Evolutionary conservation across 2,888 invertebrate genomes (phyloP).

Genomic region (Apotomis betuletana): DNA sequence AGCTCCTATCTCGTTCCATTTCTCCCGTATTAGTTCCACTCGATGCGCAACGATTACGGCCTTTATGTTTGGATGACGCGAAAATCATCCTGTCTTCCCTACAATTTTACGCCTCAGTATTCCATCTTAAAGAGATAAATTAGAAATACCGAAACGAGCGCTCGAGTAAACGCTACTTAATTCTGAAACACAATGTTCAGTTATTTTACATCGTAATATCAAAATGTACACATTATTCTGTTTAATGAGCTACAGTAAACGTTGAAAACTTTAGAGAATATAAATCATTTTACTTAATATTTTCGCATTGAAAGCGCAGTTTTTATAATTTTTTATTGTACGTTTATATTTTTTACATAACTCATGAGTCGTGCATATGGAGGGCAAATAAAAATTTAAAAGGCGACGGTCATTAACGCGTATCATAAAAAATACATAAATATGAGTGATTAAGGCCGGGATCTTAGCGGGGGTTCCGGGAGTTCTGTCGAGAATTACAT

Average conservation of each 20-base stretch:
- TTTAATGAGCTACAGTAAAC: conserved; percentile 18
- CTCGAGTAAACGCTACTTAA: conserved; percentile 43
- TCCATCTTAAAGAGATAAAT: conserved; percentile 68
- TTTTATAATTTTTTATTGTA: conserved; percentile 49
- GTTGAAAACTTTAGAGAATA: conserved; percentile 8
- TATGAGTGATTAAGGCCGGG: conserved; percentile 75
- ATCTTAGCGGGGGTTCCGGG: conserved; percentile 65
- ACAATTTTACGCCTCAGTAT: conserved; percentile 79
- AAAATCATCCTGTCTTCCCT: conserved; percentile 77
- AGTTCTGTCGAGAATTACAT: conserved; percentile 63
- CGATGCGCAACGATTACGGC: conserved; percentile 82
- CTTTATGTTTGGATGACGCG: conserved; percentile 81
- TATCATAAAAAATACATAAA: conserved; percentile 75
- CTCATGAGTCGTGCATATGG: conserved; percentile 53
- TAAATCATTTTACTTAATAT: conserved; percentile 33
- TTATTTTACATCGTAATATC: conserved; percentile 23
- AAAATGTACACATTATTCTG: conserved; percentile 18
- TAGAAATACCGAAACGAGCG: conserved; percentile 62
- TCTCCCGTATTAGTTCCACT: conserved; percentile 82
- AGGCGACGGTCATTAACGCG: conserved; percentile 68
- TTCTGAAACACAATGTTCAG: conserved; percentile 27
- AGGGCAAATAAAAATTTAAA: conserved; percentile 58
- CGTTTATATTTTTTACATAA: conserved; percentile 54
- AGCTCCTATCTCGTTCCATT: conserved; percentile 80
- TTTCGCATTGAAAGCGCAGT: conserved; percentile 36